Evolutionary conservation across 2,797 vertebrate species (phyloP).

Genomic region (Acipenser transmontanus): DNA sequence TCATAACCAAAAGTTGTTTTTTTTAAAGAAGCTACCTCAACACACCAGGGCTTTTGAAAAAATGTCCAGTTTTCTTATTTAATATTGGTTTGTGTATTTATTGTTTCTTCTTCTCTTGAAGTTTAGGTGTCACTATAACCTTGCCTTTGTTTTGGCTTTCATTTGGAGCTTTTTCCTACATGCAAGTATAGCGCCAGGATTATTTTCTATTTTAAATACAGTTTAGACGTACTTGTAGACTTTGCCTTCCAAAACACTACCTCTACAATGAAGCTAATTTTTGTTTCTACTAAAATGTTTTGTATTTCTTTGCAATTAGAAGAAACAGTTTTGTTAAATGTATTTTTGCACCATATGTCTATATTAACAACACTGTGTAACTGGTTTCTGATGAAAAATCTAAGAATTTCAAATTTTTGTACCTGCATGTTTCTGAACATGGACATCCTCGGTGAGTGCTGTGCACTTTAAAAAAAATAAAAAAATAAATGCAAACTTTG

Average conservation of each 20-base stretch:
- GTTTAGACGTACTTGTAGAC: background rate
- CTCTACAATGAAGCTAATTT: background rate
- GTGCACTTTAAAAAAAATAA: slow-evolving; percentile 43
- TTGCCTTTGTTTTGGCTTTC: background rate
- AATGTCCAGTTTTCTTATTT: too few relatives aligned
- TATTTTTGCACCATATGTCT: too few relatives aligned
- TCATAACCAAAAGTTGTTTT: too few relatives aligned
- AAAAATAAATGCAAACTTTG: slow-evolving; percentile 16
- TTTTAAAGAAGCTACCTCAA: too few relatives aligned
- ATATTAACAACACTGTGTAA: too few relatives aligned
- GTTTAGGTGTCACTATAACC: too few relatives aligned
- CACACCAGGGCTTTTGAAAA: too few relatives aligned
- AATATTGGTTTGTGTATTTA: too few relatives aligned
- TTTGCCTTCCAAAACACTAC: background rate
- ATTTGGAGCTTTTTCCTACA: background rate
- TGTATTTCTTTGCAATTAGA: too few relatives aligned
- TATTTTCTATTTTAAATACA: background rate
- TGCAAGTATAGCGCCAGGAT: too few relatives aligned
- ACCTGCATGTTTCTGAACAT: slow-evolving; percentile 28
- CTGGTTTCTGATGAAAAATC: slow-evolving; percentile 20
- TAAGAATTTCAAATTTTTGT: slow-evolving; percentile 22
- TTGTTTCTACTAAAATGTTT: slow-evolving; percentile 11
- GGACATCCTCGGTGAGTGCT: slow-evolving; percentile 42
- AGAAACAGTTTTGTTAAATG: too few relatives aligned
- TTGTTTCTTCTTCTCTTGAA: too few relatives aligned